Evolutionary conservation across 2,888 invertebrate genomes (phyloP).

Genomic region (Acleris literana): DNA sequence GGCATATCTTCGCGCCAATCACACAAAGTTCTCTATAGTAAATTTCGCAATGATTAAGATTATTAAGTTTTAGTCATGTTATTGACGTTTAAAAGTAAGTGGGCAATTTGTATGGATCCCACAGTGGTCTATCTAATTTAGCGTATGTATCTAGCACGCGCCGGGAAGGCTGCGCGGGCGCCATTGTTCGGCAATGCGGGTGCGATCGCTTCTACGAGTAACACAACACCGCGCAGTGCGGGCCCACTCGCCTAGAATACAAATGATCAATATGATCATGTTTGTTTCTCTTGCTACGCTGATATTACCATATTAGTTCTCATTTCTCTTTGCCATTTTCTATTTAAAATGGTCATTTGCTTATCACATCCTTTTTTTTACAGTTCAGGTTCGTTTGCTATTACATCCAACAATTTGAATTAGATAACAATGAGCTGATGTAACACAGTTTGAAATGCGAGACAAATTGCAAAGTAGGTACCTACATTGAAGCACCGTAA

Average conservation of each 20-base stretch:
- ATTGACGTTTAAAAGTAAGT: not conserved
- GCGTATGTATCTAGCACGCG: constrained; percentile 67
- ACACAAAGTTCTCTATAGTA: too few species aligned
- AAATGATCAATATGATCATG: constrained; percentile 59
- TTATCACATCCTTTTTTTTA: too few species aligned
- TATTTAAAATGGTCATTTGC: too few species aligned
- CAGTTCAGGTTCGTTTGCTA: too few species aligned
- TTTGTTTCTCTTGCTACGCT: constrained; percentile 54
- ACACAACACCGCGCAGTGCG: constrained; percentile 51
- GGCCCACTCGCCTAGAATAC: constrained; percentile 63
- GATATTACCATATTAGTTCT: not conserved
- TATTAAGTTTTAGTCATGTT: not conserved
- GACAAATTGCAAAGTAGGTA: too few species aligned
- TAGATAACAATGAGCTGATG: too few species aligned
- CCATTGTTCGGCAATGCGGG: constrained; percentile 68
- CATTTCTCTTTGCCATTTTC: not conserved
- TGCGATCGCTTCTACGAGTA: constrained; percentile 53
- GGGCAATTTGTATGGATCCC: not conserved
- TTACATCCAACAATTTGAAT: too few species aligned
- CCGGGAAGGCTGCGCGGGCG: constrained; percentile 70
- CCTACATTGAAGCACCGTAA: too few species aligned
- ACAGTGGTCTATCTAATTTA: constrained; percentile 52
- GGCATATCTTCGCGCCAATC: too few species aligned
- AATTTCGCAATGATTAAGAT: too few species aligned
- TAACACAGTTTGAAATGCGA: too few species aligned